phyloP scores from a whole-genome alignment of 2,888 invertebrate species.

The Poecilobothrus nobilitatus region DNA sequence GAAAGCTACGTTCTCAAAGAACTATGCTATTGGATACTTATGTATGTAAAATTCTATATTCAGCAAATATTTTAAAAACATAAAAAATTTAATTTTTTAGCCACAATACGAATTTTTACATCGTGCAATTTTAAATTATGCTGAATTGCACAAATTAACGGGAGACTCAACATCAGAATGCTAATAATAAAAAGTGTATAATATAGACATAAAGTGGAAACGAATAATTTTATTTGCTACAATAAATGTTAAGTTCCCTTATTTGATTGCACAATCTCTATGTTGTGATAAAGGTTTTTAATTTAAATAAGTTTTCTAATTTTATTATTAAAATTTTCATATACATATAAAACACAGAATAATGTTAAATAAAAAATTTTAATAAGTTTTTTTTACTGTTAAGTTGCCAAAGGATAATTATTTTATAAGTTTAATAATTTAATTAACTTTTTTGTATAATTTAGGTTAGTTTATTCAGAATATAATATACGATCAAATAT shows the following conservation, averaged over 20 bases:
- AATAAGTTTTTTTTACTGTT: neutral
- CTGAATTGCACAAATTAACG: conserved; percentile 70
- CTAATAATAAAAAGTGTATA: conserved; percentile 19
- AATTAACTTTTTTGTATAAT: neutral
- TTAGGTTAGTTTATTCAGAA: neutral
- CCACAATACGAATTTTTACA: conserved; percentile 89
- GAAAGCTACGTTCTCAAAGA: conserved; percentile 77
- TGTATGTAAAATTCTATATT: conserved; percentile 28
- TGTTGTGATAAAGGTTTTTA: conserved; percentile 2
- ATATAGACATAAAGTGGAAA: neutral
- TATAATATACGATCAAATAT: neutral
- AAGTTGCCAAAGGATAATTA: conserved; percentile 6
- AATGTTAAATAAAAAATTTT: neutral
- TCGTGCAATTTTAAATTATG: conserved; percentile 83
- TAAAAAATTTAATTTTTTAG: conserved; percentile 44
- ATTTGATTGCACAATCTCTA: conserved; percentile 4
- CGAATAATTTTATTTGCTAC: neutral
- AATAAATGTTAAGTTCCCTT: neutral
- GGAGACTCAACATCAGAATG: conserved; percentile 32
- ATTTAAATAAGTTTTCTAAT: neutral
- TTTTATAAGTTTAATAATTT: conserved; percentile 1
- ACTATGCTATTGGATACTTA: conserved; percentile 71
- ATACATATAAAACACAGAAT: neutral
- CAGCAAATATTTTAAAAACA: neutral
- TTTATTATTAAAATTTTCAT: neutral